Percentiles rank a stretch among this genome's conserved stretches.
Conservation (phyloP, 2,797 vertebrate genomes). For the Tangara arthus region DNA sequence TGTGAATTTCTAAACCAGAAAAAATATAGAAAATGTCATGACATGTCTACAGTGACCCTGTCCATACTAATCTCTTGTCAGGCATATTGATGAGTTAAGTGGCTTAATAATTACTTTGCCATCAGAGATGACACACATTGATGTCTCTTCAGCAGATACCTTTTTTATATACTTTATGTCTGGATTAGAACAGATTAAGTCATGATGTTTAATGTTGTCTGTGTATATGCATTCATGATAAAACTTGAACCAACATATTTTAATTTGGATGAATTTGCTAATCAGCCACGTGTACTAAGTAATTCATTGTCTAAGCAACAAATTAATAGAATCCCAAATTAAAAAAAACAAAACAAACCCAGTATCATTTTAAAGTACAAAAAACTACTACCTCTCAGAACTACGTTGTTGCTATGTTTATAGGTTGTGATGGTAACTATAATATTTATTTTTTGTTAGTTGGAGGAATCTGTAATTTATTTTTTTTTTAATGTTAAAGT, state of each 20-base stretch:
- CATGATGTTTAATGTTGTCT: not conserved
- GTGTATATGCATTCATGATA: not conserved
- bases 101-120: not conserved
- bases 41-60: not conserved
- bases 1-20: slow-evolving; percentile 17
- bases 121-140: not conserved
- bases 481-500: not conserved
- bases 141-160: not conserved
- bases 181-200: not conserved
- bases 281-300: not conserved
- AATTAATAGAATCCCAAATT: not conserved
- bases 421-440: not conserved
- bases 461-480: not conserved
- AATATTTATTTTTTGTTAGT: not conserved
- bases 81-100: slow-evolving; percentile 3
- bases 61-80: slow-evolving; percentile 16
- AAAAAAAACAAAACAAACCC: not conserved
- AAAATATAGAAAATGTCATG: slow-evolving; percentile 13
- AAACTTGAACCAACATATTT: not conserved
- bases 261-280: not conserved
- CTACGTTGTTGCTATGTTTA: not conserved
- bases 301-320: not conserved
- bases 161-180: not conserved
- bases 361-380: not conserved
- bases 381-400: not conserved